Base-by-base conservation (phyloP, 2,113 vertebrate genomes). In the Athene cunicularia region DNA sequence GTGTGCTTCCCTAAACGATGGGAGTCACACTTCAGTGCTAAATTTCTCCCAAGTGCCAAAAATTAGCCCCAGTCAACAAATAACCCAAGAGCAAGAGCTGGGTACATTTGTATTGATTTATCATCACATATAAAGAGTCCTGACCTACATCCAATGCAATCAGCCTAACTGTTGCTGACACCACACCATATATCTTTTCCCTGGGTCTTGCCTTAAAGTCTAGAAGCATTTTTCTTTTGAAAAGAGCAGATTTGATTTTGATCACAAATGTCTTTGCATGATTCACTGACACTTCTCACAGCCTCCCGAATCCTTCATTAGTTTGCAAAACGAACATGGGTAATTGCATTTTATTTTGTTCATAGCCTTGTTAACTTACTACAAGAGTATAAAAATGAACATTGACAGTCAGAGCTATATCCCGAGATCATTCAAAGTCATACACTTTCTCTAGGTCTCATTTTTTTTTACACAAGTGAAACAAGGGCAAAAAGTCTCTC, bases 291-390 rank as follows among this genome's bases (percentile, higher is more conserved):
- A 32, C 75, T 35, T 88, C 86, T 84, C 79, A 45, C 18, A 58
- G 80, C 32, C 58, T 88, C 84, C 49, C 59, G 64, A 90, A 85
- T 80, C 95, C 90, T 66, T 75, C 73, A 91, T 80, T 75, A 88
- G 73, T 50, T 91, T 71, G 28, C 35, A 90, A 88, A 89, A 72
- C 1, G 10, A 96, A 66, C 33, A 45, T 0, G 3, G 43, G 17
- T 68, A 91, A 94, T 47, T 35, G 66, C 64, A 70, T 95, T 92
- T 80, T 67, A 76, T 88, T 95, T 85, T 80, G 39, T 83, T 79
- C 67, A 18, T 1, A 47, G 75, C 30, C 84, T 92, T 53, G 33
- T 67, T 82, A 89, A 86, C 14, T 5, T 20, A 70, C n/a, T 90
- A 77, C 28, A 70, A 55, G 82, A 67, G 56, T 53, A 43, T 49